Evolutionary conservation across 2,888 invertebrate genomes (phyloP).

Genomic region (Cheilosia scutellata): DNA sequence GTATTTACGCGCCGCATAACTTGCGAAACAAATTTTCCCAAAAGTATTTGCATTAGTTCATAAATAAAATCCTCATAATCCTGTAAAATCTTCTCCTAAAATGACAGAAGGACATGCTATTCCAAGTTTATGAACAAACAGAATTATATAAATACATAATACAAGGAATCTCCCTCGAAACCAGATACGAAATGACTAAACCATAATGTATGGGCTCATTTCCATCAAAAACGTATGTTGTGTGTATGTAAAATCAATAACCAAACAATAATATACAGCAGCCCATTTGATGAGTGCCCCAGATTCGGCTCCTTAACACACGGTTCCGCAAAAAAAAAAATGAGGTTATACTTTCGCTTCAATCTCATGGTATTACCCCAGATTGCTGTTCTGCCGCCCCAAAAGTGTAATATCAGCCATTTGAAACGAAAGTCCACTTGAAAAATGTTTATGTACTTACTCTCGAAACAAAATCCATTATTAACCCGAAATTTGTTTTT

Average conservation of each 20-base stretch:
- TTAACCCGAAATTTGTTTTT: slow-evolving; percentile 39
- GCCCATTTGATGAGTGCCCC: slow-evolving; percentile 30
- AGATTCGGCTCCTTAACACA: slow-evolving; percentile 36
- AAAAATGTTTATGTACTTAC: slow-evolving; percentile 21
- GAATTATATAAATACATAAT: background rate
- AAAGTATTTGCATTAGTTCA: background rate
- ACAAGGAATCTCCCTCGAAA: slow-evolving; percentile 2
- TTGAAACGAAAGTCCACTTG: slow-evolving; percentile 8
- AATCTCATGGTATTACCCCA: slow-evolving; percentile 40
- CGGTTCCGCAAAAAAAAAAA: slow-evolving; percentile 14
- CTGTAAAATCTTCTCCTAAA: background rate
- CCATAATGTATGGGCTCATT: slow-evolving; percentile 17
- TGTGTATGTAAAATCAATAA: slow-evolving; percentile 57
- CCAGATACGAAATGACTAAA: slow-evolving; percentile 26
- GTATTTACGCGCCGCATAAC: no score
- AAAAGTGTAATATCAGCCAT: background rate
- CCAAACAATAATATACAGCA: slow-evolving; percentile 18
- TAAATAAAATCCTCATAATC: slow-evolving; percentile 11
- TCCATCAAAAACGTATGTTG: slow-evolving; percentile 12
- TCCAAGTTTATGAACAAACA: background rate
- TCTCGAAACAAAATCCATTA: slow-evolving; percentile 11
- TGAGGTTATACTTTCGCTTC: slow-evolving; percentile 44
- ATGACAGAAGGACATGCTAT: background rate
- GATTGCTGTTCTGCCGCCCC: slow-evolving; percentile 3
- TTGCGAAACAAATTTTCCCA: background rate